Evolutionary conservation across 2,113 vertebrate genomes (phyloP), one percentile per base, ranked within the genome.

Genomic region (Callipepla squamata): DNA sequence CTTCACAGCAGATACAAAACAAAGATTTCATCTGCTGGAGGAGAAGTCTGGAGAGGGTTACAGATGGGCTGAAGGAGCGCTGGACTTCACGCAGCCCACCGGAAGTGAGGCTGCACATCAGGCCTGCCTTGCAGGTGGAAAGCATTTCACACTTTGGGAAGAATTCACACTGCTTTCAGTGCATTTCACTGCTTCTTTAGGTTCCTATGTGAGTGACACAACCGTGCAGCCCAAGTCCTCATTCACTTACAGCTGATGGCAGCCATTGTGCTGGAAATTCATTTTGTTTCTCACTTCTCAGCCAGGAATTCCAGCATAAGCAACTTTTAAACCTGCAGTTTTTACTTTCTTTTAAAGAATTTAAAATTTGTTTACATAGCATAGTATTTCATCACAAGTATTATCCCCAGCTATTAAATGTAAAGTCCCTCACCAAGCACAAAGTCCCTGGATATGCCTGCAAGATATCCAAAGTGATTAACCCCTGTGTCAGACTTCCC

Each of bases 361-460:
- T 62, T 7, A 57, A 28, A 50, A 40, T 74, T 80, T 74, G 83
- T 84, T 90, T 59, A 95, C 95, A 95, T 66, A 59, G 28, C 63
- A 53, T 23, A 23, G 85, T 76, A 45, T 34, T 53, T 58, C 95
- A 95, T 91, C 91, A 92, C 47, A 84, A 79, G 50, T 53, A 74
- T 89, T 82, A 89, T 89, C 74, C 94, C 38, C 42, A 58, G 82
- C 89, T 89, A 90, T 87, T 62, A 85, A 82, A 92, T 1, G 3
- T 42, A 1, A 93, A 80, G 65, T 22, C 80, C 61, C 55, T 86
- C 78, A 74, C 69, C 80, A 81, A 90, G 86, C 22, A 80, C 79
- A 12, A 78, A 90, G 88, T 93, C 84, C 75, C 66, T 47, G 47
- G 72, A 53, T 1, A 65, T 0, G 14, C 14, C 48, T 34, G 51